These are phyloP conservation scores for Caenorhabditis sp. DNA, from an alignment of 2,888 invertebrate species.

Conservation along the genomic window DNA sequence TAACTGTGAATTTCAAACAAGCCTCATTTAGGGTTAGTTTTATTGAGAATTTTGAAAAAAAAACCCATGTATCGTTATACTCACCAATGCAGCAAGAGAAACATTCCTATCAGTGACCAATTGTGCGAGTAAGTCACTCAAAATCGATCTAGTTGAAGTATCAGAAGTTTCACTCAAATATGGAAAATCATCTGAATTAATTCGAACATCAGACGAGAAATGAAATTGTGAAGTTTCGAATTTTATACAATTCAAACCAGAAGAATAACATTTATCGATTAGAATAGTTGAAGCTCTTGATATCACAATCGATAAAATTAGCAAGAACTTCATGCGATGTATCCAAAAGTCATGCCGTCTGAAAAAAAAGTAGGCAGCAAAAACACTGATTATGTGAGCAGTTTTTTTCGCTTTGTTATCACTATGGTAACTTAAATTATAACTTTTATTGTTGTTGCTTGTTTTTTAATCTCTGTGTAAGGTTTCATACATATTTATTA, in stretches of 20 bases:
- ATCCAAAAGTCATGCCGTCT: not conserved
- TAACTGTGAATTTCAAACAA: too few relatives aligned
- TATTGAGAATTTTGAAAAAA: conserved; percentile 8
- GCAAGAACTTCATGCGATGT: not conserved
- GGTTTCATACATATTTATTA: not conserved
- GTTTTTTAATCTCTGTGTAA: not conserved
- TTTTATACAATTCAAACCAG: conserved; percentile 22
- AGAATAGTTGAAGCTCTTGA: not conserved
- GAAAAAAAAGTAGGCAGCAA: not conserved
- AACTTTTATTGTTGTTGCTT: not conserved
- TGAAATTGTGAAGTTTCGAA: conserved; percentile 22
- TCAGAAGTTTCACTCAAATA: conserved; percentile 14
- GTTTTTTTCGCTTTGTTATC: not conserved
- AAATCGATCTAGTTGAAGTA: conserved; percentile 22
- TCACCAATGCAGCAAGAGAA: conserved; percentile 29
- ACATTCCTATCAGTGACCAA: conserved; percentile 32
- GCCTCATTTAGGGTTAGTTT: too few relatives aligned
- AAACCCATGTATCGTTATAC: not conserved
- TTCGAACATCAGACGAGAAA: conserved; percentile 18
- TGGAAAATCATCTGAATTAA: conserved; percentile 25
- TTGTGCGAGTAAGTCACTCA: conserved; percentile 31
- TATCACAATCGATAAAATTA: not conserved
- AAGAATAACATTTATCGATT: conserved; percentile 25
- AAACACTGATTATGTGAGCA: conserved; percentile 1
- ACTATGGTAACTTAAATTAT: conserved; percentile 3